A percentile compares a stretch with the other conserved stretches of the same genome.
These are phyloP conservation scores for Vipera latastei DNA, from an alignment of 2,797 vertebrate genomes.

Conservation along the genomic window DNA sequence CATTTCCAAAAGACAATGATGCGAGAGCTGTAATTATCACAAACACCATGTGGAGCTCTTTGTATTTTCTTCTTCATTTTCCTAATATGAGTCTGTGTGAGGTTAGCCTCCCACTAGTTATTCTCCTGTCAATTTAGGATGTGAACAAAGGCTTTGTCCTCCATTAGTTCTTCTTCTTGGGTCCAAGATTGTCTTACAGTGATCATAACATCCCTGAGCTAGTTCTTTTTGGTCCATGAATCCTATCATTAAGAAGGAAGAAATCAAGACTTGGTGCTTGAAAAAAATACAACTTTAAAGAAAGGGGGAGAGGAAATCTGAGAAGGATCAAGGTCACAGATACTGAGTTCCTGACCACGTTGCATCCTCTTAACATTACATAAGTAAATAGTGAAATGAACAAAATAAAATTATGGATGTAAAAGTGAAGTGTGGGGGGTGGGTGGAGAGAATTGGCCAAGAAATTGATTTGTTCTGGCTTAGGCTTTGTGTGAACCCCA, in stretches of 20 bases:
- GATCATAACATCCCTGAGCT: neutral
- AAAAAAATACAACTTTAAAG: neutral
- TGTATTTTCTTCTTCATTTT: neutral
- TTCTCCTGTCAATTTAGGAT: neutral
- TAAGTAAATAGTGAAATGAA: neutral
- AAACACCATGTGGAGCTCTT: conserved; percentile 6
- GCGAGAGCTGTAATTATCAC: neutral
- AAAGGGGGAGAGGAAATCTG: neutral
- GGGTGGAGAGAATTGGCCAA: neutral
- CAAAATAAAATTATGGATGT: neutral
- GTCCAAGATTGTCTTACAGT: neutral
- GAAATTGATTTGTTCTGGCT: neutral
- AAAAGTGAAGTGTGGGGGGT: neutral
- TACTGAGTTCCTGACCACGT: neutral
- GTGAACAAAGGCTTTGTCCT: neutral
- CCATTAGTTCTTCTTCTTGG: neutral
- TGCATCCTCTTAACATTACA: neutral
- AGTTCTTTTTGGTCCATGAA: neutral
- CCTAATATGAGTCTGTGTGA: neutral
- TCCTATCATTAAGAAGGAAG: neutral
- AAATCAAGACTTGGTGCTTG: neutral
- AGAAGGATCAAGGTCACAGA: neutral
- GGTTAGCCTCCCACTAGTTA: neutral
- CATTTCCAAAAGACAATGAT: neutral
- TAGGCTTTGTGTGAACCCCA: neutral